Conservation (phyloP, 2,113 vertebrate genomes). For the Xiphophorus couchianus region DNA sequence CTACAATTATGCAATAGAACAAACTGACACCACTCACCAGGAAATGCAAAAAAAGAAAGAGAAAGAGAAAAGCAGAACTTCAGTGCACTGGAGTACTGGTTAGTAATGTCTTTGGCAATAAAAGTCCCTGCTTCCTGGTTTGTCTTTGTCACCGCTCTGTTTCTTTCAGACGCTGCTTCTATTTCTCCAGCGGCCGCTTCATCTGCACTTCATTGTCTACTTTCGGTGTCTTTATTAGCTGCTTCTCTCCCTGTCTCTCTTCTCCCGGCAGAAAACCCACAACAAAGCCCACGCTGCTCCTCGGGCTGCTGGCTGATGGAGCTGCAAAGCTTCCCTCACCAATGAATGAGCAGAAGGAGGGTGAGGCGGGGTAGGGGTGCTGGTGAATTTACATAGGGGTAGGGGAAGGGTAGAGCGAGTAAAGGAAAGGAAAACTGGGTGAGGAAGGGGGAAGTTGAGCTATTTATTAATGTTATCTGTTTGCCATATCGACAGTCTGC, state of each 20-base stretch:
- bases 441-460: constrained; percentile 51
- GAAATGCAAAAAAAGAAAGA: constrained; percentile 21
- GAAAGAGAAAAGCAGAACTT: constrained; percentile 57
- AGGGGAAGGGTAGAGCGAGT: constrained; percentile 38
- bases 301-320: not conserved
- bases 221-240: constrained; percentile 36
- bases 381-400: constrained; percentile 62
- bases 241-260: constrained; percentile 30
- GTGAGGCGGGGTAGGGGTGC: constrained; percentile 16
- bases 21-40: constrained; percentile 65
- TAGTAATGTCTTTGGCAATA: constrained; percentile 38
- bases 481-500: constrained; percentile 70
- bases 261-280: constrained; percentile 57
- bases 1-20: not conserved
- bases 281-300: constrained; percentile 75
- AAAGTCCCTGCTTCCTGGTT: constrained; percentile 64
- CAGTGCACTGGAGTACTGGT: not conserved
- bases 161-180: constrained; percentile 7
- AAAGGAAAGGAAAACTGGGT: constrained; percentile 58
- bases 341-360: constrained; percentile 63
- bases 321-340: constrained; percentile 60
- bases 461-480: constrained; percentile 74
- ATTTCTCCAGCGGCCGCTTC: constrained; percentile 24
- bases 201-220: constrained; percentile 18
- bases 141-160: constrained; percentile 38